Evolutionary conservation across 2,797 vertebrate genomes (phyloP), one percentile per base, ranked within the genome.

Genomic region (Channa striata): DNA sequence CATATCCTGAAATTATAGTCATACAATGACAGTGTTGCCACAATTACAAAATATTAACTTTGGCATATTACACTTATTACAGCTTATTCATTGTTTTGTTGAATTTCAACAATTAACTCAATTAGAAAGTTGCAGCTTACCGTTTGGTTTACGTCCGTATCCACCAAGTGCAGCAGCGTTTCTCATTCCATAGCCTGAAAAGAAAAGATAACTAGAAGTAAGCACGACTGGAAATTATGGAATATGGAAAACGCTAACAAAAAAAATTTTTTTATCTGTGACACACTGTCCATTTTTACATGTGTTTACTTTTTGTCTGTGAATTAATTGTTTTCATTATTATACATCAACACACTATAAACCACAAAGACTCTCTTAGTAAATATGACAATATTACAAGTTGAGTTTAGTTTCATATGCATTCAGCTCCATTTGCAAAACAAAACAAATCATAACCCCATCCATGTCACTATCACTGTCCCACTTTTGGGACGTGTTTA

Each of bases 351-450:
- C 16, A 11, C 23, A 57, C 0, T 54, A 6, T 30, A 5, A 66
- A 40, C 5, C 14, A 19, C 8, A 57, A 12, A 58, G 33, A 20
- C 39, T 61, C 5, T 37, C 25, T 30, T 30, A 30, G 25, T 30
- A 30, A 2, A 30, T 30, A 30, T 30, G 25, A 4, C 6, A 30
- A 30, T 30, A 30, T 3, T 30, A 53, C 34, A 3, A 39, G 0
- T 68, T 84, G 14, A 74, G 64, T 57, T 81, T 84, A 8, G 36
- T 13, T 74, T 80, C 82, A 73, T 81, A 86, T 62, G 82, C 70
- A 42, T 58, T 69, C 49, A 17, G 59, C 77, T 70, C 77, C 75
- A 50, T 82, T 87, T 53, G 73, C 66, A 74, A 74, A 85, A 72
- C 75, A 76, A 70, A 2, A 46, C 9, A 65, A 1, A 57, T 59